Evolutionary conservation across 2,797 vertebrate species (phyloP).

Genomic region (Ateles fusciceps): DNA sequence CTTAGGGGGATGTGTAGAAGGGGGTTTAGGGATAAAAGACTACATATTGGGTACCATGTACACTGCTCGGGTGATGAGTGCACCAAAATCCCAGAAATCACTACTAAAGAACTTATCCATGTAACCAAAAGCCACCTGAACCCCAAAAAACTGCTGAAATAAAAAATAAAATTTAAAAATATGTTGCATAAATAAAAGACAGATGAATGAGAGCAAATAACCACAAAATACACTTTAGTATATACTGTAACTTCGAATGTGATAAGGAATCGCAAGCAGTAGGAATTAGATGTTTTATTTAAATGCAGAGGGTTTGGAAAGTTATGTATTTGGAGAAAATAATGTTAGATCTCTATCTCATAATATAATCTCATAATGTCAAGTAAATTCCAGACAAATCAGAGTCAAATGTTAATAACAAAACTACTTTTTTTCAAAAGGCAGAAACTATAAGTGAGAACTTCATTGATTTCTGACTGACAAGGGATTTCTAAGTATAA

Average conservation of each 20-base stretch:
- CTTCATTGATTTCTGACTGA: slow-evolving; percentile 13
- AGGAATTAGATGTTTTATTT: slow-evolving; percentile 2
- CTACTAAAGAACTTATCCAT: not conserved
- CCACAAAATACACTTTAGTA: not conserved
- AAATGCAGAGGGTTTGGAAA: not conserved
- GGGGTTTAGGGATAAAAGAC: not conserved
- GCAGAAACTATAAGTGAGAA: not conserved
- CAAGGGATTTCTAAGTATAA: not conserved
- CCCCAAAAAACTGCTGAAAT: not conserved
- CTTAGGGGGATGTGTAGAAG: not conserved
- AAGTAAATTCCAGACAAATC: slow-evolving; percentile 21
- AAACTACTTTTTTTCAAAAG: slow-evolving; percentile 37
- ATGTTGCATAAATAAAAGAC: not conserved
- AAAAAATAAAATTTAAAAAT: not conserved
- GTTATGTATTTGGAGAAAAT: slow-evolving; percentile 44
- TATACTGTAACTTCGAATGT: not conserved
- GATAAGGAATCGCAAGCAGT: slow-evolving; percentile 5
- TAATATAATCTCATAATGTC: slow-evolving; percentile 10
- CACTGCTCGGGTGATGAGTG: not conserved
- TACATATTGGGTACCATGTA: not conserved
- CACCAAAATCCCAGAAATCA: not conserved
- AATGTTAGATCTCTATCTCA: not conserved
- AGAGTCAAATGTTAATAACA: slow-evolving; percentile 17
- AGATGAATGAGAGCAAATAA: not conserved
- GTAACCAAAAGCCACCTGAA: not conserved